These are phyloP conservation scores for Centropus bengalensis DNA, from an alignment of 2,113 vertebrate species.

Conservation along the genomic window DNA sequence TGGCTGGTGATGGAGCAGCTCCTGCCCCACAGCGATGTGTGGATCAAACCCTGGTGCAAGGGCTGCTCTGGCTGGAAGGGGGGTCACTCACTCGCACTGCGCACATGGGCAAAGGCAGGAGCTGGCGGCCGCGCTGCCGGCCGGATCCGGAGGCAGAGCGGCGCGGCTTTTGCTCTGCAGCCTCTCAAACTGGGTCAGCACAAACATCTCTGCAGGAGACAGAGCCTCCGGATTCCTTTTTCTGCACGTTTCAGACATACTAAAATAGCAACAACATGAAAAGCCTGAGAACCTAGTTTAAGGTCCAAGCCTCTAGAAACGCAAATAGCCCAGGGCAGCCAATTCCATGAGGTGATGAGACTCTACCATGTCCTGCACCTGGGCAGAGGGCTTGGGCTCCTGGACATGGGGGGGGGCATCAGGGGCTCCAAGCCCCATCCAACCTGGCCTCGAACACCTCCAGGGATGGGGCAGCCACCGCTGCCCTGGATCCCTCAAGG, in stretches of 20 bases:
- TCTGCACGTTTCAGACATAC: background rate
- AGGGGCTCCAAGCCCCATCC: too few relatives aligned
- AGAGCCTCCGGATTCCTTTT: slow-evolving; percentile 20
- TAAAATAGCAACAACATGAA: slow-evolving; percentile 47
- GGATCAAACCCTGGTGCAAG: background rate
- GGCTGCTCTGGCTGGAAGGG: fast-evolving
- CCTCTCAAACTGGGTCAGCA: slow-evolving; percentile 40
- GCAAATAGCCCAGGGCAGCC: background rate
- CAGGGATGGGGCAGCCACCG: too few relatives aligned
- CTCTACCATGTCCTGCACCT: fast-evolving
- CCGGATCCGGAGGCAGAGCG: fast-evolving
- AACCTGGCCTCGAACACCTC: too few relatives aligned
- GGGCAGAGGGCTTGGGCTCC: background rate
- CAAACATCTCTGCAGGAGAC: slow-evolving; percentile 42
- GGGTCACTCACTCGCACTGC: fast-evolving
- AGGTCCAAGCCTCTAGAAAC: background rate
- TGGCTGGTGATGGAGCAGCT: background rate
- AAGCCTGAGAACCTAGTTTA: slow-evolving; percentile 41
- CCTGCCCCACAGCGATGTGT: fast-evolving
- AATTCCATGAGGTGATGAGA: background rate
- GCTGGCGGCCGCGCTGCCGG: background rate
- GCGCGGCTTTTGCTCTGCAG: background rate
- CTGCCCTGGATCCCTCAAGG: background rate
- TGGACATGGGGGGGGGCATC: background rate
- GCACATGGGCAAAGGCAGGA: fast-evolving